A percentile compares a stretch with the other conserved stretches of the same genome.
Evolutionary conservation across 2,888 invertebrate genomes (phyloP).

Genomic region (Thecocarcelia acutangulata): DNA sequence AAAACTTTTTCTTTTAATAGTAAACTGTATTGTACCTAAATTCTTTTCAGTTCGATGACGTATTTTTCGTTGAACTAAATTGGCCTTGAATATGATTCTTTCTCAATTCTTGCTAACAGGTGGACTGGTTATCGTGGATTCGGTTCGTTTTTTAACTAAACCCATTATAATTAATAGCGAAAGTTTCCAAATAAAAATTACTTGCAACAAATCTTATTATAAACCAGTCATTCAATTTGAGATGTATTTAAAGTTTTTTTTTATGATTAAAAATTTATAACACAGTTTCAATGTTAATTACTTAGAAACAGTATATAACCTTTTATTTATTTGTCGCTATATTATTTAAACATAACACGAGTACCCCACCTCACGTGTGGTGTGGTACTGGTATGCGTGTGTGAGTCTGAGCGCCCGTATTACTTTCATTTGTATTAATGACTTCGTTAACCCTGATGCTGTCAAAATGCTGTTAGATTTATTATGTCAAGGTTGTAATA

Average conservation of each 20-base stretch:
- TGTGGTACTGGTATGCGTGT: not conserved
- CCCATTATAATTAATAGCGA: no score
- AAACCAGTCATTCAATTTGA: constrained; percentile 2
- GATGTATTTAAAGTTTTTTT: not conserved
- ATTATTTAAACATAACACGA: no score
- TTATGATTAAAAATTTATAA: constrained; percentile 6
- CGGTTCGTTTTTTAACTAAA: no score
- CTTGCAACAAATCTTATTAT: not conserved
- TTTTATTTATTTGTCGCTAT: not conserved
- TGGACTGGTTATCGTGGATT: no score
- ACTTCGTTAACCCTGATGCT: constrained; percentile 55
- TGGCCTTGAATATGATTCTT: no score
- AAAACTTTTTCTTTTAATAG: no score
- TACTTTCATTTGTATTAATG: constrained; percentile 44
- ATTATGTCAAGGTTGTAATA: constrained; percentile 64
- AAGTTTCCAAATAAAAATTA: not conserved
- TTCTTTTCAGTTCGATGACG: no score
- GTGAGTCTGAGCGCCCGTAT: not conserved
- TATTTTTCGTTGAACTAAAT: no score
- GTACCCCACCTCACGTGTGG: no score
- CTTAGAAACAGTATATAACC: constrained; percentile 24
- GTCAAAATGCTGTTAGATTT: constrained; percentile 63
- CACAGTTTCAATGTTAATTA: constrained; percentile 47
- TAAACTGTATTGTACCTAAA: no score
- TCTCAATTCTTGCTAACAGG: no score